Evolutionary conservation across 2,797 vertebrate genomes (phyloP).

Genomic region (Todus mexicanus): DNA sequence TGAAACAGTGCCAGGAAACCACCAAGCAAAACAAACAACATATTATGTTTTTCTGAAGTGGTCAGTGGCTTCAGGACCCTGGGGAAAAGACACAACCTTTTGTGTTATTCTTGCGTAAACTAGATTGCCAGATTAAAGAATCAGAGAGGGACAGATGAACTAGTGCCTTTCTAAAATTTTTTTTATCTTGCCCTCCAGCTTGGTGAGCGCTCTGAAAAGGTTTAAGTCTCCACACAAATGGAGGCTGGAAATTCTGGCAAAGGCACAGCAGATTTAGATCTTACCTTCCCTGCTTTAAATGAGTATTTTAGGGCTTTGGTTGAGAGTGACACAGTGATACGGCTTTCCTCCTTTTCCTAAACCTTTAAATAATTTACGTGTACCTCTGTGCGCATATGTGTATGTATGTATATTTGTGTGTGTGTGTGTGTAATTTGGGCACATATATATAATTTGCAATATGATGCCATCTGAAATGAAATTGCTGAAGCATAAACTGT

Average conservation of each 20-base stretch:
- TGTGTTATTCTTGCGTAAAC: neutral
- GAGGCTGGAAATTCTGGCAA: neutral
- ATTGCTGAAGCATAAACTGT: neutral
- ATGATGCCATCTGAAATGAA: neutral
- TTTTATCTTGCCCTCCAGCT: neutral
- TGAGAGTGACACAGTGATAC: neutral
- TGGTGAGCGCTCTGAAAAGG: neutral
- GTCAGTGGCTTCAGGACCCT: neutral
- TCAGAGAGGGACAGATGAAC: neutral
- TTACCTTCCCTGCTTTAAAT: neutral
- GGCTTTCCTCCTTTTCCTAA: neutral
- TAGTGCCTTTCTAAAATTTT: neutral
- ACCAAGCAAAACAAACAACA: constrained; percentile 43
- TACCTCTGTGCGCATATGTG: neutral
- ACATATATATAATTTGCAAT: neutral
- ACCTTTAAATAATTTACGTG: neutral
- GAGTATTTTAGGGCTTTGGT: neutral
- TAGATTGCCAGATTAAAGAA: neutral
- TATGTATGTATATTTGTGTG: neutral
- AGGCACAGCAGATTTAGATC: neutral
- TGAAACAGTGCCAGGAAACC: constrained; percentile 51
- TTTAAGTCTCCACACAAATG: neutral
- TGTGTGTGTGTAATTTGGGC: no score
- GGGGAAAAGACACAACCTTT: neutral
- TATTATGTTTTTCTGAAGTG: neutral